These are phyloP conservation scores for Echinometra lucunter DNA, from an alignment of 53 echinoderm and acorn worm genomes.

Conservation along the genomic window DNA sequence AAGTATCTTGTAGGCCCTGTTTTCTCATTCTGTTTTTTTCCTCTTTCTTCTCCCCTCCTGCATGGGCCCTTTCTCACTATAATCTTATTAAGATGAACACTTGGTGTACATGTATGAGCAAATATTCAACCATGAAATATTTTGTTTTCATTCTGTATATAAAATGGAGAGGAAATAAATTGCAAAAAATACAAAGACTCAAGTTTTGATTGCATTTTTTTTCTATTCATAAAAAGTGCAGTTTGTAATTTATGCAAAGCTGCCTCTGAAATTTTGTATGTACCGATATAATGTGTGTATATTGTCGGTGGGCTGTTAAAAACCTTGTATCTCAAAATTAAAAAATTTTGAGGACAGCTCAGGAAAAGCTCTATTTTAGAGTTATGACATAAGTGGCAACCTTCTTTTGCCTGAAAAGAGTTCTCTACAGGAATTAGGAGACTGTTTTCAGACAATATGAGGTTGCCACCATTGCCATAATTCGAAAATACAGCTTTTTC, in stretches of 20 bases:
- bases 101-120: background rate
- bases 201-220: background rate
- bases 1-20: background rate
- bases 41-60: background rate
- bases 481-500: no score
- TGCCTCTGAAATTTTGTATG: background rate
- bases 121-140: background rate
- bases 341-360: no score
- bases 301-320: no score
- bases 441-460: no score
- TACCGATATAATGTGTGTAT: no score
- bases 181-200: background rate
- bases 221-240: background rate
- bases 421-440: no score
- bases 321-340: no score
- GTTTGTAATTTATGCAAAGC: background rate
- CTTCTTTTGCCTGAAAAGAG: no score
- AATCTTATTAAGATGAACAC: background rate
- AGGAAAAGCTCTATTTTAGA: no score
- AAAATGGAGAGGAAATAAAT: conserved; percentile 1
- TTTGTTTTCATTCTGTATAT: background rate
- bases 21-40: background rate
- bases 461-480: no score
- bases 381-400: no score
- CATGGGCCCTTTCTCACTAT: background rate